Evolutionary conservation across 2,888 invertebrate species (phyloP), one percentile per base, ranked within the genome.

Genomic region (Dromius quadrimaculatus): DNA sequence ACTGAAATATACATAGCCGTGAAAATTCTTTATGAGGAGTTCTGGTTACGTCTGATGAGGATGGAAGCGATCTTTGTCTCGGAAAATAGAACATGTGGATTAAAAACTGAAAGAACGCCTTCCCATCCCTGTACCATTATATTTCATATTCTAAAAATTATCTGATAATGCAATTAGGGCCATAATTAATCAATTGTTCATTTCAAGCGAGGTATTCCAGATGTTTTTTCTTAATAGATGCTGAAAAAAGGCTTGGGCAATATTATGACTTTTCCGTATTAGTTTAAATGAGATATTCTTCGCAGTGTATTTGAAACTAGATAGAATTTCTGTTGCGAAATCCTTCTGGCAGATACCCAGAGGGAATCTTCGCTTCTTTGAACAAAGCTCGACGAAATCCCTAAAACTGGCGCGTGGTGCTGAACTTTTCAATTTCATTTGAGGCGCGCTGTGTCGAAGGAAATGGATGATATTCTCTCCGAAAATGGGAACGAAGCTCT

Each of bases 1-100:
- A 20, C 59, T 59, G 59, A 68, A 68, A 68, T 59, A 68, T 68
- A 68, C 45, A 68, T 43, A 43, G 41, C 38, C 66, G 54, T 54
- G 43, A 66, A 41, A 66, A 50, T 57, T 50, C 66, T 66, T 54
- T 54, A 28, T 54, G 41, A 41, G 15, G 50, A 54, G 50, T 54
- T 17, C 28, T 54, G 41, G 13, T 41, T 11, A 15, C 13, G 9
- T 28, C 50, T 54, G 50, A 54, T 32, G 50, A 54, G 28, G 50
- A 54, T 32, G 50, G 28, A 15, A 54, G n/a, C 15, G 50, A 54
- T 54, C 50, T 54, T 54, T 54, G 50, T 54, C 15, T 54, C 50
- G 50, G 9, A 15, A 41, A 41, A 15, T 15, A 41, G 41, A 15
- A 41, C 41, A 15, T 41, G 41, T 41, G 15, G 41, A 41, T 41